Evolutionary conservation across 2,888 invertebrate species (phyloP).

Genomic region (Athalia rosae): DNA sequence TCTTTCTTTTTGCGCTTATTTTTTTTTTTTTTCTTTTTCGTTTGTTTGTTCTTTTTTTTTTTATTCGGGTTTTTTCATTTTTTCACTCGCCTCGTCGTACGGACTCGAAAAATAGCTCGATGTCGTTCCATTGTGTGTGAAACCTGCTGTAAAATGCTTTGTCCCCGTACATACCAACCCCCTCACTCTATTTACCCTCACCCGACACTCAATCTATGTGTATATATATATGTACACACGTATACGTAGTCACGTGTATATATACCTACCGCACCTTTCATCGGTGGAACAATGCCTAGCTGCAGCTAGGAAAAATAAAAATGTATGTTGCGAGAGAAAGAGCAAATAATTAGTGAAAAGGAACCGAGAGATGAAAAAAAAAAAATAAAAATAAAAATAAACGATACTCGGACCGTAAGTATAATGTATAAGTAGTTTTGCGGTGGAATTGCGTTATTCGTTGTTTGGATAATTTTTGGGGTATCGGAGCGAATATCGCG

Average conservation of each 20-base stretch:
- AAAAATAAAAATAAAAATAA: no score
- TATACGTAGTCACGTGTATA: background rate
- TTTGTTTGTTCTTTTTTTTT: background rate
- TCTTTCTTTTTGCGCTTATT: background rate
- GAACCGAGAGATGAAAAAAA: background rate
- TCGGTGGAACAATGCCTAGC: slow-evolving; percentile 30
- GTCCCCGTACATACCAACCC: background rate
- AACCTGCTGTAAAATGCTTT: slow-evolving; percentile 36
- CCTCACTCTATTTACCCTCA: no score
- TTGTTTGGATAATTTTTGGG: no score
- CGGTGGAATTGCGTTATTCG: no score
- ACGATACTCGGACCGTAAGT: no score
- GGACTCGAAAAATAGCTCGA: slow-evolving; percentile 40
- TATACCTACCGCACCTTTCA: slow-evolving; percentile 32
- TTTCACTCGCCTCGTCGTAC: slow-evolving; percentile 29
- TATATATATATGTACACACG: background rate
- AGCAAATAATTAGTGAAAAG: background rate
- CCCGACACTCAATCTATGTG: no score
- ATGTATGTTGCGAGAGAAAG: slow-evolving; percentile 3
- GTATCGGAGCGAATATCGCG: no score
- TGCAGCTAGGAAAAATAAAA: slow-evolving; percentile 14
- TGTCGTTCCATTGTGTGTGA: slow-evolving; percentile 43
- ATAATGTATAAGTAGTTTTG: no score
- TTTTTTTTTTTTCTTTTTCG: background rate
- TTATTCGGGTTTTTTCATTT: background rate